Conservation (phyloP, 1,140 invertebrate species). For the Fopius arisanus region DNA sequence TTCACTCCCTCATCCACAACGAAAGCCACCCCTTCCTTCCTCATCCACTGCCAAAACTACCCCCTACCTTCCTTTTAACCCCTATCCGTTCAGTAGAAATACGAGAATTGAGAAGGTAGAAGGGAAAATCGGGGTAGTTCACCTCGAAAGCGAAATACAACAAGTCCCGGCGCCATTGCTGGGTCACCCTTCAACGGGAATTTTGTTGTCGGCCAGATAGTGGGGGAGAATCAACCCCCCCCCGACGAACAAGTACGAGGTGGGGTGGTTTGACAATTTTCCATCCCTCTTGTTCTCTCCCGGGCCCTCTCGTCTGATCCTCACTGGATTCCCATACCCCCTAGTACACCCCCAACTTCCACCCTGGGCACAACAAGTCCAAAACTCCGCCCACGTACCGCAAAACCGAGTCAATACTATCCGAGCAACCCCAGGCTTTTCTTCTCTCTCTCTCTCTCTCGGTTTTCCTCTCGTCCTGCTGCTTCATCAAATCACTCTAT, state of each 20-base stretch:
- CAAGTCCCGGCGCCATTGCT: constrained; percentile 65
- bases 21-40: neutral
- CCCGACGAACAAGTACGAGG: constrained; percentile 16
- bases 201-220: constrained; percentile 46
- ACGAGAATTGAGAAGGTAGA: constrained; percentile 48
- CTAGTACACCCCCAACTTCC: no score
- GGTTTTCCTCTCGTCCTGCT: neutral
- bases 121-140: constrained; percentile 31
- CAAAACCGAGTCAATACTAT: constrained; percentile 62
- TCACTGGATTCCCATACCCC: no score
- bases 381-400: constrained; percentile 62
- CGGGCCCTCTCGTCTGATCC: neutral
- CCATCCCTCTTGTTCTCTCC: neutral
- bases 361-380: constrained; percentile 17
- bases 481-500: constrained; percentile 14
- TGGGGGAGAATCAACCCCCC: constrained; percentile 28
- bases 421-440: constrained; percentile 37
- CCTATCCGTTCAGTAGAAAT: constrained; percentile 24
- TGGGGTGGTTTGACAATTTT: neutral
- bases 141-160: constrained; percentile 60
- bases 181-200: constrained; percentile 57
- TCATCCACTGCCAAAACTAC: neutral
- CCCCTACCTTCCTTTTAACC: neutral
- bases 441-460: neutral
- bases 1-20: neutral